Evolutionary conservation across 30 jellyfish, hydroid and myxozoan species (phyloP).

Genomic region (Haliclystus octoradiatus): DNA sequence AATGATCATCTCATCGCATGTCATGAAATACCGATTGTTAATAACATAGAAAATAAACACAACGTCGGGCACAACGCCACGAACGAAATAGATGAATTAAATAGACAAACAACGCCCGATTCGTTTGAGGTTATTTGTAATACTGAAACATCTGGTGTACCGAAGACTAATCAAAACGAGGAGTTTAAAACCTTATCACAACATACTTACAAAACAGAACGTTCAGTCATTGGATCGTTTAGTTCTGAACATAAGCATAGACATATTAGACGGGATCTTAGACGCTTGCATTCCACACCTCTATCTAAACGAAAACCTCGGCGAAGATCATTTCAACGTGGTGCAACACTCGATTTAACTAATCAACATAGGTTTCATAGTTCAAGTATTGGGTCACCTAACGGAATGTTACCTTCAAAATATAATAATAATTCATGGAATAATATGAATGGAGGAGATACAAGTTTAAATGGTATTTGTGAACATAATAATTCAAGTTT

Average conservation of each 20-base stretch:
- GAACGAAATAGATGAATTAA: neutral
- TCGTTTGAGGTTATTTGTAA: neutral
- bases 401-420: neutral
- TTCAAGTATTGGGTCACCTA: neutral
- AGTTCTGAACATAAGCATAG: neutral
- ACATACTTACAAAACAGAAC: neutral
- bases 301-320: neutral
- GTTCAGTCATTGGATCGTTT: neutral
- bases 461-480: neutral
- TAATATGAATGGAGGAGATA: neutral
- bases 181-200: neutral
- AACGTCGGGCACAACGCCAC: slow-evolving; percentile 28
- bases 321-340: neutral
- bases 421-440: neutral
- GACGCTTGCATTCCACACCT: neutral
- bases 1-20: neutral
- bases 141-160: neutral
- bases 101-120: neutral
- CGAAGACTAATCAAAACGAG: neutral
- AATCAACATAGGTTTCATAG: neutral
- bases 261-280: neutral
- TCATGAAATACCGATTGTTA: too few relatives aligned
- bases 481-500: neutral
- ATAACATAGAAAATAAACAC: slow-evolving; percentile 7
- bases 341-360: neutral